Percentiles rank a stretch among this genome's conserved stretches.
Conservation (phyloP, 2,797 vertebrate species). For the Syncerus caffer region DNA sequence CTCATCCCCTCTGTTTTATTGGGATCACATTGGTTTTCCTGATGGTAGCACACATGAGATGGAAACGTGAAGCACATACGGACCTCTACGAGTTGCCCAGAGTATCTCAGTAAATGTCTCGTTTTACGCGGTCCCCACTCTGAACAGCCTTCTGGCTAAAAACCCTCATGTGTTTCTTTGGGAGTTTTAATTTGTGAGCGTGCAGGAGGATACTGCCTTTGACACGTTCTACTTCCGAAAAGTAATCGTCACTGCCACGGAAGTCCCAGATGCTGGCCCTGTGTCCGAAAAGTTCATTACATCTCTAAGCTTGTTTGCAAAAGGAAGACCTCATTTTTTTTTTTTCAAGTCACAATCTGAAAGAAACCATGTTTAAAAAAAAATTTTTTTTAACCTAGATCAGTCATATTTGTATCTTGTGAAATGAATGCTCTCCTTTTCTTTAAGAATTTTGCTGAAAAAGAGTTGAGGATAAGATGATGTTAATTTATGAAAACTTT, state of each 20-base stretch:
- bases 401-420: conserved; percentile 28
- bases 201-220: background rate
- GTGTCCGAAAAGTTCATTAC: background rate
- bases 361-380: background rate
- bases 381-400: background rate
- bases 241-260: background rate
- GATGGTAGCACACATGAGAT: background rate
- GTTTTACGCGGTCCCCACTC: background rate
- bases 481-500: conserved; percentile 5
- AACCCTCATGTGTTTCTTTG: background rate
- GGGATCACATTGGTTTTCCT: background rate
- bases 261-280: background rate
- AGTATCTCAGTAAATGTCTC: background rate
- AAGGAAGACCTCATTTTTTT: background rate
- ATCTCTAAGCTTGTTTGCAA: conserved; percentile 19
- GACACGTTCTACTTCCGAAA: background rate
- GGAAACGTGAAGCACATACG: background rate
- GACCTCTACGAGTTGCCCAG: background rate
- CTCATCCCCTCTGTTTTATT: background rate
- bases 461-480: conserved; percentile 36
- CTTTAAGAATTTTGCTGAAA: conserved; percentile 52
- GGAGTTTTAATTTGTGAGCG: background rate
- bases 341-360: conserved; percentile 20
- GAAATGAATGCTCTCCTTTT: conserved; percentile 53
- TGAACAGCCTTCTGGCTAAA: background rate